Evolutionary conservation across 1,140 invertebrate genomes (phyloP).

Genomic region (Plodia interpunctella): DNA sequence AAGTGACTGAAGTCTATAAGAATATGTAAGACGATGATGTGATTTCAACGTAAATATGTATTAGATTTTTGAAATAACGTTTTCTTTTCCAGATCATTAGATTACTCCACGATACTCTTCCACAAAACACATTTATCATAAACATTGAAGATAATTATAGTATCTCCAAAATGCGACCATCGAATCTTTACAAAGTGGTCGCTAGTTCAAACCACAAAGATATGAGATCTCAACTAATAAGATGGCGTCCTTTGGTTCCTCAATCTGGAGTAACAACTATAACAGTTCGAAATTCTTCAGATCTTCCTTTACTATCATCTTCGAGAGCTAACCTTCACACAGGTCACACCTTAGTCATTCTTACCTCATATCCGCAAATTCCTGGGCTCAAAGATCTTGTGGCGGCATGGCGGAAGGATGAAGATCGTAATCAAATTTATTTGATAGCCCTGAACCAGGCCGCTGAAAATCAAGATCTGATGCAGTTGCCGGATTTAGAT

Average conservation of each 20-base stretch:
- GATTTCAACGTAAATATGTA: no score
- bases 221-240: constrained; percentile 16
- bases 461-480: constrained; percentile 5
- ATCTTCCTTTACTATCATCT: constrained; percentile 13
- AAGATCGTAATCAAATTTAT: constrained; percentile 19
- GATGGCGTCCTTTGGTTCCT: constrained; percentile 18
- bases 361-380: constrained; percentile 17
- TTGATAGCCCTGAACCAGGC: constrained; percentile 14
- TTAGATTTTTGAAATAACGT: no score
- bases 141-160: constrained; percentile 15
- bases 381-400: constrained; percentile 25
- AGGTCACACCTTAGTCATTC: constrained; percentile 13
- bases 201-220: constrained; percentile 11
- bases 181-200: constrained; percentile 21
- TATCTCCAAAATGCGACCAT: constrained; percentile 11
- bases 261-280: constrained; percentile 8
- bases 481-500: constrained; percentile 19
- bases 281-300: constrained; percentile 9
- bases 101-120: constrained; percentile 18
- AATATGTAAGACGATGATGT: neutral
- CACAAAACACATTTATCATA: constrained; percentile 18
- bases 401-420: constrained; percentile 20
- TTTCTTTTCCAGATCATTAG: constrained; percentile 19
- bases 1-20: constrained; percentile 10
- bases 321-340: constrained; percentile 15